Base-by-base conservation (phyloP, 1,140 invertebrate species). In the Adoxophyes honmai region DNA sequence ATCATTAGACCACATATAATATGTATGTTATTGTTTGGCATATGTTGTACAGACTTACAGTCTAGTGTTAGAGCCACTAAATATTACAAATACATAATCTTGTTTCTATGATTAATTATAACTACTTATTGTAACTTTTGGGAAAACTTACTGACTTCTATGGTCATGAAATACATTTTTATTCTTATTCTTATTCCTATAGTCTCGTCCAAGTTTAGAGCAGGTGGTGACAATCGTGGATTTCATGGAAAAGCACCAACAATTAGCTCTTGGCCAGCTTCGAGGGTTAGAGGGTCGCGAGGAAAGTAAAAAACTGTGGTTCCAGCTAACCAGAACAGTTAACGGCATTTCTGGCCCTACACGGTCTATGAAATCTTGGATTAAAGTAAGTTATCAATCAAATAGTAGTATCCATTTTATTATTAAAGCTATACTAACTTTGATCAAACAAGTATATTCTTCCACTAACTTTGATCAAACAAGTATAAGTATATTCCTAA, bases 161-260 rank as follows among this genome's bases (percentile, higher is more conserved):
- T 9, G 14, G 34, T 39, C 15, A 6, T 36, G 48, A 44, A 9
- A 21, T 34, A 6, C 28, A n/a, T n/a, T 11, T 42, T 39, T 21
- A n/a, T n/a, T n/a, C n/a, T n/a, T n/a, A n/a, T 34, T 18, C n/a
- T 58, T 36, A 48, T 54, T 14, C 66, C 75, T 73, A 34, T 59
- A 85, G 84, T 75, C 79, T n/a, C 70, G 85, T 18, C 85, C 85
- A 16, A 86, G 75, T 37, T 33, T 83, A 11, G 82, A 86, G 52
- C 85, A 88, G 64, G 79, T 88, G 10, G 62, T 79, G 15, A 80
- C 85, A 0, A 85, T 88, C 39, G 76, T 86, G 4, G 78, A 84
- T 34, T 88, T 88, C 59, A 86, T 86, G 85, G 83, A 86, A 62
- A 78, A 86, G 39, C 81, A 88, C 55, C 76, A 73, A 39, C 60